Base-by-base conservation (phyloP, 2,797 vertebrate species). In the Sus cebifrons region DNA sequence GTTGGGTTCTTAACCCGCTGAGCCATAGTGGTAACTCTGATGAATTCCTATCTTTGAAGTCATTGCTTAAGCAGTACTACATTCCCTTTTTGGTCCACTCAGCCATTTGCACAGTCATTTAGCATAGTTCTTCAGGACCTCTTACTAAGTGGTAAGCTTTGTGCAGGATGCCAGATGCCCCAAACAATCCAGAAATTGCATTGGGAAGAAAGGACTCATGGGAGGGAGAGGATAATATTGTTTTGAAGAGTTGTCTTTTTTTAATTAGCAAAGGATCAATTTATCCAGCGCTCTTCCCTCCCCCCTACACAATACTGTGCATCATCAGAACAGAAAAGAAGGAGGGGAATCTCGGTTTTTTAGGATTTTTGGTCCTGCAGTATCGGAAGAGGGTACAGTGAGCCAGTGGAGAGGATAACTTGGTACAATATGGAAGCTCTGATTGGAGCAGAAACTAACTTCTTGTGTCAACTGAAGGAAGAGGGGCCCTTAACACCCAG, bases 211-310 rank as follows among this genome's bases (percentile, higher is more conserved):
- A 79, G 12, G 29, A 15, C n/a, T 89, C 52, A 70, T 18, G 60
- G 32, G 8, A 81, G 27, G 18, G 52, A 60, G 49, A 70, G 94
- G 75, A 29, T 52, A 67, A 67, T 10, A 8, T 29, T 81, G 52
- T 82, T 81, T 16, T 68, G 60, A 89, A 91, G 67, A 32, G 18
- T 23, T 91, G 17, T 18, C 1, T 73, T 94, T 68, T 95, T 94
- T 68, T 64, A 17, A 40, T 44, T 56, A 62, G 52, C 60, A 77
- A 58, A 89, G 54, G 21, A 40, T 44, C 49, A 64, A 44, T 25
- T 73, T 40, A 25, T 54, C 16, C 40, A 32, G 27, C 58, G 3
- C 16, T 17, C 16, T 58, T 58, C 58, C 20, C 20, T 9, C 17
- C 18, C 16, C 40, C 79, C 44, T 65, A 7, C 15, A n/a, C 27